phyloP scores from a whole-genome alignment of 2,113 vertebrate species.

The Labeo catla region DNA sequence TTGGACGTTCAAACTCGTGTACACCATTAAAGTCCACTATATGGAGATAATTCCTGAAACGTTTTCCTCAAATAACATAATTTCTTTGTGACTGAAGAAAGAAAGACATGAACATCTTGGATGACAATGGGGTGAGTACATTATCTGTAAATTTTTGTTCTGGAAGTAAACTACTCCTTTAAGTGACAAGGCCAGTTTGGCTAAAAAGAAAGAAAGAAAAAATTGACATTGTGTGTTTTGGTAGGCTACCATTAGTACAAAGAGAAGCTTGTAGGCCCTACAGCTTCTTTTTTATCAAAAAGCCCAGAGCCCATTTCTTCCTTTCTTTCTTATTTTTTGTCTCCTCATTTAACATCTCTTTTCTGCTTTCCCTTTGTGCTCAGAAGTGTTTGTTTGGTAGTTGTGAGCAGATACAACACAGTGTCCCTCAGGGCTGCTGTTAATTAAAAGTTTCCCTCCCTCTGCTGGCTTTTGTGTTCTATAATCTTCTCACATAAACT shows the following conservation, averaged over 20 bases:
- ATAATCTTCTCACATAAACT: neutral
- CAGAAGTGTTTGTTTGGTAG: conserved; percentile 9
- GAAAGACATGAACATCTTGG: neutral
- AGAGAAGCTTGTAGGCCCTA: neutral
- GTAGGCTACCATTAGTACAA: neutral
- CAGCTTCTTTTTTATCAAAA: neutral
- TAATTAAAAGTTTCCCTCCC: conserved; percentile 32
- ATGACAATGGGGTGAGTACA: neutral
- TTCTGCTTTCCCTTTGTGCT: neutral
- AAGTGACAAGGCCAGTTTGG: neutral
- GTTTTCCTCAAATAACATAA: too few species aligned
- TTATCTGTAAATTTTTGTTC: neutral
- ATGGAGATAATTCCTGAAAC: too few species aligned
- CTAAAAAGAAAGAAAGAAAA: neutral
- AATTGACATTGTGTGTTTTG: neutral
- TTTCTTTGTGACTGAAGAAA: neutral
- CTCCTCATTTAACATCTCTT: neutral
- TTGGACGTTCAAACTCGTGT: too few species aligned
- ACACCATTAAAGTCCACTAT: too few species aligned
- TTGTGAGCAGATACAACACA: neutral
- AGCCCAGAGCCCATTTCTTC: neutral
- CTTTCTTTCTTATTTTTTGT: neutral
- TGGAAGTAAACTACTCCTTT: neutral
- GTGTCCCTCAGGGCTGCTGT: conserved; percentile 1
- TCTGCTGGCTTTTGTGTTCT: neutral